Base-by-base conservation (phyloP, 2,113 vertebrate genomes). In the Hipposideros armiger region DNA sequence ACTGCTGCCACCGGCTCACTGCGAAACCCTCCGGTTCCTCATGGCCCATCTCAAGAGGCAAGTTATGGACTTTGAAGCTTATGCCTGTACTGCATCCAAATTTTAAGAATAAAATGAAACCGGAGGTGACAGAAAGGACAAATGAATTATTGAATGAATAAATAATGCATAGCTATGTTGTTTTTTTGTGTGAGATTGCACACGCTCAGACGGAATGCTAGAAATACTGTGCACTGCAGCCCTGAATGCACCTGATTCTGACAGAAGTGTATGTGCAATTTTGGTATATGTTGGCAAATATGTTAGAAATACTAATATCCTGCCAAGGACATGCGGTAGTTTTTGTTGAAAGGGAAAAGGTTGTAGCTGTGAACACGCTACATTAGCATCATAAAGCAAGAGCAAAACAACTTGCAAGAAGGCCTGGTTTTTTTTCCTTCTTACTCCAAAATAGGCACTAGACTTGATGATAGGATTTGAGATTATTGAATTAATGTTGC, bases 21-120 rank as follows among this genome's bases (percentile, higher is more conserved):
- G 99, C 98, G 99, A 99, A 98, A 99, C 99, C 0, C 98, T 99
- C 94, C 98, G 99, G 92, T 99, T 99, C 99, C 99, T 99, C 98
- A 99, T 99, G 99, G 99, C 98, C 20, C 99, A 99, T 98, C 98
- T 99, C n/a, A 99, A 99, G 98, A 99, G 99, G 99, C 99, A 97
- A 90, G 98, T 94, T 30, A 47, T 26, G 17, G 54, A 40, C 93
- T 84, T 73, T 1, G 58, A 11, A 8, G 42, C 78, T 62, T 32
- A 28, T 1, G 0, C 67, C 11, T 67, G 45, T 13, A 16, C 40
- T 64, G 11, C 47, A 69, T 26, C 60, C 83, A 52, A 0, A 9
- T 47, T 11, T 74, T 87, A 74, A 90, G 67, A 77, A n/a, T 56
- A 50, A 95, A 73, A 69, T 50, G 42, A 85, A 50, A 64, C 4